Evolutionary conservation across 2,797 vertebrate genomes (phyloP), one percentile per base, ranked within the genome.

Genomic region (Pyrocephalus nanus): DNA sequence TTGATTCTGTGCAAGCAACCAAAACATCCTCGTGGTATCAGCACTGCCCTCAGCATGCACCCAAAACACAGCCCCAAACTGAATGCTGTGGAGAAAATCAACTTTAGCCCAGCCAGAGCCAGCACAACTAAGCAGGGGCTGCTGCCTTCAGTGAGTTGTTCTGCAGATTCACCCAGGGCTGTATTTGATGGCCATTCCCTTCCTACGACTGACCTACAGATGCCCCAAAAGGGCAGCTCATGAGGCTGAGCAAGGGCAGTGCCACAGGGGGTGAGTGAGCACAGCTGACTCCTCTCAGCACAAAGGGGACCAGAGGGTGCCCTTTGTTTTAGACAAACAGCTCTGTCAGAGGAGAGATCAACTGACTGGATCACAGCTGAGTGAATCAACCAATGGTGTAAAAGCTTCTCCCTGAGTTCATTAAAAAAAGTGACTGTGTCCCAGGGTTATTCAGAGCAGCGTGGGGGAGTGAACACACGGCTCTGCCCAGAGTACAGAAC

Each of bases 391-490:
- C 2, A 38, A 20, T 3, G 66, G 4, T 27, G 48, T 2, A 48
- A 86, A 64, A 6, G 73, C 54, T n/a, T 27, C 72, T 51, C 21
- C 34, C 26, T 0, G 5, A 82, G 78, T 1, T 27, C 86, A 66
- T 36, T 79, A 14, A 6, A 20, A 20, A 6, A 34, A 27, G 55
- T n/a, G 43, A 58, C 26, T 19, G 58, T 11, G 14, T 25, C 42
- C 36, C 26, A 2, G 30, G 45, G 55, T 7, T 13, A 54, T 51
- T 51, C 4, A 15, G 48, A 29, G 54, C 78, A 75, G 54, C 38
- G 11, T 2, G 4, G 42, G 29, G 34, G 8, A 70, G 20, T 14
- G 3, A 11, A 29, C 11, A 65, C 0, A 0, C 0, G 4, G 8
- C 69, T 73, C 40, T 19, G 40, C 36, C 20, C 72, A 72, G 22